Conservation (phyloP, 2,113 vertebrate genomes). For the Athene noctua region DNA sequence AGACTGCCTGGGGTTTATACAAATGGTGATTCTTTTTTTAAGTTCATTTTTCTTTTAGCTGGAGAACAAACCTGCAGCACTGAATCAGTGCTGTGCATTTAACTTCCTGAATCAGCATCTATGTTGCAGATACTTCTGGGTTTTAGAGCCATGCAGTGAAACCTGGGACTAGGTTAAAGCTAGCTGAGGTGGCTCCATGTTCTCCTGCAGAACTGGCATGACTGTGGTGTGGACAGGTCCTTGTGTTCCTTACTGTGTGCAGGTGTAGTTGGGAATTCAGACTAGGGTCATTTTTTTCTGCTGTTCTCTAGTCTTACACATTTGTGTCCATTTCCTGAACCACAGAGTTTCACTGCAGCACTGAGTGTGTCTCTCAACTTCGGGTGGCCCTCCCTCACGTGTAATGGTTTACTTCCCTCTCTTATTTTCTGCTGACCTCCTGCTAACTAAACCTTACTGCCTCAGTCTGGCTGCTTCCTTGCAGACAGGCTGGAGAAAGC, state of each 20-base stretch:
- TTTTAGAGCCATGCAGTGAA: neutral
- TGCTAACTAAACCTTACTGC: neutral
- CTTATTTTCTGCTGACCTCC: neutral
- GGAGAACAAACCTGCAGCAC: neutral
- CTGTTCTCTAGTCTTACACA: rapidly evolving
- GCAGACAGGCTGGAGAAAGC: neutral
- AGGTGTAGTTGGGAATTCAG: neutral
- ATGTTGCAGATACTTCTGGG: neutral
- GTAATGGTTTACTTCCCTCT: neutral
- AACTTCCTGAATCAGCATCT: neutral
- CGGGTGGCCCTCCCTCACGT: neutral
- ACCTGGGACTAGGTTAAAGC: neutral
- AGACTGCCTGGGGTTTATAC: neutral
- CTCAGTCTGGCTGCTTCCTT: neutral
- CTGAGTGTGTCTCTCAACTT: neutral
- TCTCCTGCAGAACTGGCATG: neutral
- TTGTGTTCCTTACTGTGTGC: neutral
- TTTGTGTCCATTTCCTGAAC: neutral
- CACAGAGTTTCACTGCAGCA: rapidly evolving
- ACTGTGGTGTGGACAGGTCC: rapidly evolving
- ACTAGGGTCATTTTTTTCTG: neutral
- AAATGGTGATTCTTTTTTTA: neutral
- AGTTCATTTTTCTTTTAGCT: neutral
- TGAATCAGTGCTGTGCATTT: neutral
- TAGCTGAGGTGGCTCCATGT: neutral